phyloP scores from a whole-genome alignment of 1,140 invertebrate species.

The Trichomalopsis sarcophagae region DNA sequence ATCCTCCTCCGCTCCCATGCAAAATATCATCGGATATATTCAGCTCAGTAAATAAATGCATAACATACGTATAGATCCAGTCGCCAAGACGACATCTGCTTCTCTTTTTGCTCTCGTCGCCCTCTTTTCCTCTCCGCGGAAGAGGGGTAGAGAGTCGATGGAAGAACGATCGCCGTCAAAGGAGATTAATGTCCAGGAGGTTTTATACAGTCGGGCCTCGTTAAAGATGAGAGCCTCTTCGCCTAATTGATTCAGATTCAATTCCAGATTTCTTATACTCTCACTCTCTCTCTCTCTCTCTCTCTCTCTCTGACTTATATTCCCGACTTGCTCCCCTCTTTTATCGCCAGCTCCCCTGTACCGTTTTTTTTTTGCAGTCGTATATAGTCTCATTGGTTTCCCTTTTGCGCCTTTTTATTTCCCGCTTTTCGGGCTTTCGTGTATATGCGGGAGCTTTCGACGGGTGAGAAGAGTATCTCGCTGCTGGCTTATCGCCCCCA shows the following conservation, averaged over 20 bases:
- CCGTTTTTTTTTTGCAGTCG: too few species aligned
- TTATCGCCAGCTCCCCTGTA: neutral
- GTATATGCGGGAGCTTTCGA: too few species aligned
- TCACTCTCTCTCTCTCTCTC: too few species aligned
- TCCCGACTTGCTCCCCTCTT: neutral
- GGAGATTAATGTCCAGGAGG: constrained; percentile 31
- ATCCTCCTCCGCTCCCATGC: too few species aligned
- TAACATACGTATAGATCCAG: neutral
- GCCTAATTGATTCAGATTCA: constrained; percentile 45
- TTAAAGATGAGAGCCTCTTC: constrained; percentile 34
- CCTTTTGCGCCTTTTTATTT: too few species aligned
- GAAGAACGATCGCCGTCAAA: constrained; percentile 17
- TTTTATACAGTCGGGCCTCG: neutral
- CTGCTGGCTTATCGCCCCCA: neutral
- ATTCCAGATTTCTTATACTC: constrained; percentile 29
- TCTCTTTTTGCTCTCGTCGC: neutral
- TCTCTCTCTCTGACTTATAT: too few species aligned
- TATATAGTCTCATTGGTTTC: neutral
- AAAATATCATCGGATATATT: neutral
- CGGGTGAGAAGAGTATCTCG: neutral
- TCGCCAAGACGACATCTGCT: neutral
- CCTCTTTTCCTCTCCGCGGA: neutral
- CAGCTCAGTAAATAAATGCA: neutral
- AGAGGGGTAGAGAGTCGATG: neutral
- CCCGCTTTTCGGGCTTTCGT: too few species aligned